Base-by-base conservation (phyloP, 1,140 invertebrate species). In the Papilio aristodemus region DNA sequence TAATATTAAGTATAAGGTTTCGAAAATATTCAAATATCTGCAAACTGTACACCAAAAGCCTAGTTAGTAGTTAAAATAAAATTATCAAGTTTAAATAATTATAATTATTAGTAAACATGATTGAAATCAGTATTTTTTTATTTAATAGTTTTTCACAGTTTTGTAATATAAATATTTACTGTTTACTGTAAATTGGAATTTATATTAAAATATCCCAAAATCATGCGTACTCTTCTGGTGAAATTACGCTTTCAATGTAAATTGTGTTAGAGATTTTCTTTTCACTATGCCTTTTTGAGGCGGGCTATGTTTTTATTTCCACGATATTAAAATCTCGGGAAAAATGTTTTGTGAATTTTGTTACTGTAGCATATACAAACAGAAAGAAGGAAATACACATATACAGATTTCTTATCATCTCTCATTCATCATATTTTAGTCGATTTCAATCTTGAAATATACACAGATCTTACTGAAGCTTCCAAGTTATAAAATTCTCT, bases 161-260 rank as follows among this genome's bases (percentile, higher is more conserved):
- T 9, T 19, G 14, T 3, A 46, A 46, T 14, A 19, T 19, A 46
- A 19, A 19, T 46, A 46, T 46, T 8, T 19, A 19, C 43, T 19
- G 14, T 22, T n/a, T n/a, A n/a, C n/a, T n/a, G n/a, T n/a, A 19
- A 19, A 9, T 8, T 46, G 43, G 25, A 25, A 63, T 63, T 41
- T 17, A 43, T 25, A 64, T 64, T 64, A 32, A 64, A 64, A 64
- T 64, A 64, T 64, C 46, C 38, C 32, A 37, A 64, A 64, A 43
- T 43, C 39, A 46, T 46, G 38, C 62, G 13, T 32, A 64, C 32
- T 64, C 62, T 64, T 27, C 38, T 37, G 14, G 39, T 13, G 38
- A 64, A 63, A 63, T 63, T 63, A 63, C 38, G 22, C 11, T 63
- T 63, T 25, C 38, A 19, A 41, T 63, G 38, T 43, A 63, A 63